Percentiles rank a stretch among this genome's conserved stretches.
phyloP scores from a whole-genome alignment of 2,888 invertebrate species.

The Drosophila limbata region DNA sequence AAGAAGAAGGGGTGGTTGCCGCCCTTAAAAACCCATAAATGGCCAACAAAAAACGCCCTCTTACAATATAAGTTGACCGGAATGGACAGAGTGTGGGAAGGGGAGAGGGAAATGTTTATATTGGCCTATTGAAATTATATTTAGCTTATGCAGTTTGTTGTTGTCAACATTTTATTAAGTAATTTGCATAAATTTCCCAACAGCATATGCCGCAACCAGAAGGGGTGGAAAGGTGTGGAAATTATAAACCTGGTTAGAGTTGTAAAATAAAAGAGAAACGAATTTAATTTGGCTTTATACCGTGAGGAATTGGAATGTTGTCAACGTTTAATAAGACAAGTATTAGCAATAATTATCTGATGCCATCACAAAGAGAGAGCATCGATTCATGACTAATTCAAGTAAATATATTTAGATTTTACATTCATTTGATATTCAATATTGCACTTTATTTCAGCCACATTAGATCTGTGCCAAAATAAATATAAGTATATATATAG shows the following conservation, averaged over 20 bases:
- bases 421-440: background rate
- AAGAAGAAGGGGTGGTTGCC: conserved; percentile 20
- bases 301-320: background rate
- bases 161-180: conserved; percentile 78
- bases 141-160: conserved; percentile 62
- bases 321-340: background rate
- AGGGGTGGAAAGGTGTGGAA: conserved; percentile 35
- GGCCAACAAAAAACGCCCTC: conserved; percentile 71
- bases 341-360: background rate
- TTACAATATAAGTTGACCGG: conserved; percentile 31
- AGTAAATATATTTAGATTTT: background rate
- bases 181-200: conserved; percentile 74
- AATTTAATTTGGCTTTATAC: conserved; percentile 2
- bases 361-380: background rate
- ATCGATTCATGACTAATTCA: background rate
- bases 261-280: conserved; percentile 8
- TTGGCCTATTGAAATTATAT: conserved; percentile 76
- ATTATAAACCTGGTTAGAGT: conserved; percentile 47
- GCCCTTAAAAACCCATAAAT: conserved; percentile 69
- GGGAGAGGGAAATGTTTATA: conserved; percentile 35
- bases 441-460: conserved; percentile 21
- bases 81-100: conserved; percentile 10
- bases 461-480: conserved; percentile 47
- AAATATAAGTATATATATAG: background rate
- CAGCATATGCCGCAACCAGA: conserved; percentile 42